phyloP scores from a whole-genome alignment of 2,113 vertebrate genomes.

The Eonycteris spelaea region DNA sequence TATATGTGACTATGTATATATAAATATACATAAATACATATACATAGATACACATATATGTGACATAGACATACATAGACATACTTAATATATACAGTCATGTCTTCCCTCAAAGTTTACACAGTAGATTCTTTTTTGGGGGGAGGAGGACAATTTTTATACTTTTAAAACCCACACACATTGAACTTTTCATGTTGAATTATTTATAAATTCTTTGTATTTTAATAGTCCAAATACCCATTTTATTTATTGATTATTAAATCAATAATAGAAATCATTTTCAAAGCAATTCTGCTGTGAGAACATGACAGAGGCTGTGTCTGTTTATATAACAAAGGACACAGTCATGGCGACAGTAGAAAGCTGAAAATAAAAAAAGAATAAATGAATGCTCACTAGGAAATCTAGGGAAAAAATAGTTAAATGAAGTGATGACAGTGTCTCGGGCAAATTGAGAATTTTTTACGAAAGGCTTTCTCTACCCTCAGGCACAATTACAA shows the following conservation, averaged over 20 bases:
- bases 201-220: not conserved
- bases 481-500: slow-evolving; percentile 73
- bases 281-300: not conserved
- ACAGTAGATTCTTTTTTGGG: not conserved
- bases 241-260: not conserved
- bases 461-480: slow-evolving; percentile 29
- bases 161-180: not conserved
- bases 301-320: not conserved
- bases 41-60: too few species aligned
- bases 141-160: not conserved
- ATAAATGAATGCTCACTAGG: not conserved
- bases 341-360: not conserved
- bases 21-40: too few species aligned
- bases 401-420: slow-evolving; percentile 14
- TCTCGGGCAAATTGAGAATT: slow-evolving; percentile 18
- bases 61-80: not conserved
- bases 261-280: not conserved
- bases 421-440: slow-evolving; percentile 34
- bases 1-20: too few species aligned
- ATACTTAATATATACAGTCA: not conserved
- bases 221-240: not conserved
- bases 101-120: not conserved
- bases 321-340: slow-evolving; percentile 25
- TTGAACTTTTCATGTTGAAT: not conserved
- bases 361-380: not conserved